Evolutionary conservation across 2,888 invertebrate genomes (phyloP), one percentile per base, ranked within the genome.

Genomic region (Tenthredo scrophulariae): DNA sequence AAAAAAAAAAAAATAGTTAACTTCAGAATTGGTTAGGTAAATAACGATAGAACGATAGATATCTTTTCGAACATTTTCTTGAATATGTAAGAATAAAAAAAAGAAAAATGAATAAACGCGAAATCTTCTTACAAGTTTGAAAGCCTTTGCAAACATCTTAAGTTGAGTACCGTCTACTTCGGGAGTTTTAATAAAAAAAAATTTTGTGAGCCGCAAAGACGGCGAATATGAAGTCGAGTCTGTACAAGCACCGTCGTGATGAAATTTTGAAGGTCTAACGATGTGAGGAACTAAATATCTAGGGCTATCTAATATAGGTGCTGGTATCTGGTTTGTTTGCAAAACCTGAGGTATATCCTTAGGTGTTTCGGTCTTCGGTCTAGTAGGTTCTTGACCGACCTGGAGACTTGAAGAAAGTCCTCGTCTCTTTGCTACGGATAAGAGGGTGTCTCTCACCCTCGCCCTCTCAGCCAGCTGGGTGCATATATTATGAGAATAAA

Each of bases 301-400:
- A 18, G 54, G 29, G 77, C 72, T 74, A 22, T 43, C 22, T 74
- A n/a, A 43, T 80, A 50, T 13, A 62, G 4, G 22, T 22, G 40
- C 15, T 22, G 22, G 58, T 58, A 22, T 18, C 58, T 7, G 37
- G 80, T 62, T 80, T 62, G 80, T 80, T 80, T 62, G 26, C 22
- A 18, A 80, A n/a, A 80, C 29, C 80, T 80, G 62, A 80, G 80
- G 80, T 80, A 62, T 80, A 80, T 80, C 80, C 80, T 80, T 62
- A 80, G 80, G 80, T 70, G 83, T 70, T 83, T 46, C 46, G 43
- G 67, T 83, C 67, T 83, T 46, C 46, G 43, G 67, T 83, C 67
- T 83, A 83, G 83, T 83, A 83, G 83, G 67, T 67, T 83, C 83
- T 83, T 83, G 83, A 83, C 83, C 83, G 83, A 83, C 46, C 83